Evolutionary conservation across 2,797 vertebrate genomes (phyloP).

Genomic region (Peromyscus eremicus): DNA sequence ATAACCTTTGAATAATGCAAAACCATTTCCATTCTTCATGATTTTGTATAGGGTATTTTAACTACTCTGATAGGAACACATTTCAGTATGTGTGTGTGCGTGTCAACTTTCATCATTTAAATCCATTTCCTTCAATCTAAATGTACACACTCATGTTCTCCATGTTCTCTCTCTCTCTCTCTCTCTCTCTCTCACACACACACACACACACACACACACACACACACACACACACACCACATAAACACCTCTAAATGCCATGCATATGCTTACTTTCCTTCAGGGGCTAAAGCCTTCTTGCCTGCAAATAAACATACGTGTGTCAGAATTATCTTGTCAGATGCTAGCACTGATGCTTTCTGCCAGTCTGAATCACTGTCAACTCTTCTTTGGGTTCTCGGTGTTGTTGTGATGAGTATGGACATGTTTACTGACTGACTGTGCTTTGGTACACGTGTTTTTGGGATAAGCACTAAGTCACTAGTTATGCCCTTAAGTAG

Average conservation of each 20-base stretch:
- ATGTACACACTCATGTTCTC: not conserved
- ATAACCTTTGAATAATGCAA: conserved; percentile 6
- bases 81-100: not conserved
- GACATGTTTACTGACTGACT: not conserved
- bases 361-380: conserved; percentile 28
- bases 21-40: not conserved
- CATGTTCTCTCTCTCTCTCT: not conserved
- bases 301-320: not conserved
- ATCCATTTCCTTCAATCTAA: not conserved
- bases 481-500: not conserved
- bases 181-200: too few species aligned
- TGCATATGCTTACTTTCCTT: not conserved
- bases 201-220: not conserved
- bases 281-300: not conserved
- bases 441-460: not conserved
- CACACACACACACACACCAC: not conserved
- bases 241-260: not conserved
- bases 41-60: not conserved
- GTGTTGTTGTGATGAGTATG: conserved; percentile 39
- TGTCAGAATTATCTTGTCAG: conserved; percentile 27
- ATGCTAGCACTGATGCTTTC: not conserved
- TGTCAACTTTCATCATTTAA: not conserved
- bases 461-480: conserved; percentile 42
- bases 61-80: not conserved
- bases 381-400: conserved; percentile 19